phyloP scores from a whole-genome alignment of 1,140 invertebrate genomes.

The Ips nitidus region DNA sequence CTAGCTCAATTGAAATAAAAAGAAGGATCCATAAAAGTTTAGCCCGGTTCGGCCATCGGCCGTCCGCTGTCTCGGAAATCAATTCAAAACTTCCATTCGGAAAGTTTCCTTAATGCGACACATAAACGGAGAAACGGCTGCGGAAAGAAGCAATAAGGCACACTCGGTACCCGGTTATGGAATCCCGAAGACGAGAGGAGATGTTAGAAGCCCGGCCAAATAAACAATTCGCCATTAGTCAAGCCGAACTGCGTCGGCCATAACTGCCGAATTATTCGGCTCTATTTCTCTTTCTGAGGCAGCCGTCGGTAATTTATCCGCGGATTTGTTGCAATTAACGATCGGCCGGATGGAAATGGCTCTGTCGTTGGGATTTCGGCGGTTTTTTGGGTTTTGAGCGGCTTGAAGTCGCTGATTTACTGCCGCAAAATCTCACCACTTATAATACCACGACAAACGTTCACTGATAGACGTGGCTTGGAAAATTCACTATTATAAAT shows the following conservation, averaged over 20 bases:
- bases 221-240: constrained; percentile 46
- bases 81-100: constrained; percentile 37
- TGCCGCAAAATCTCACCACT: no score
- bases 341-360: constrained; percentile 10
- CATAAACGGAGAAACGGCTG: constrained; percentile 40
- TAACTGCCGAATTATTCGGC: constrained; percentile 32
- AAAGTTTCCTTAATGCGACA: constrained; percentile 42
- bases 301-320: constrained; percentile 26
- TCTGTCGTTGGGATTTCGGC: constrained; percentile 3
- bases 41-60: background rate
- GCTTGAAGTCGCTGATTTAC: no score
- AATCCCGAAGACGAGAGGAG: constrained; percentile 34
- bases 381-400: constrained; percentile 1
- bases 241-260: constrained; percentile 26
- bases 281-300: constrained; percentile 32
- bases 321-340: constrained; percentile 34
- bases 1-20: no score
- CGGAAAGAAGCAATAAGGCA: constrained; percentile 42
- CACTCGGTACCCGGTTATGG: constrained; percentile 41
- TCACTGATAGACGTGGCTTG: no score
- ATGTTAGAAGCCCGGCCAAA: constrained; percentile 41
- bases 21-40: background rate
- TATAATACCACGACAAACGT: no score
- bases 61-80: constrained; percentile 12
- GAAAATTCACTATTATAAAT: no score